Evolutionary conservation across 2,888 invertebrate species (phyloP), one percentile per base, ranked within the genome.

Genomic region (Tanytarsus gracilentus): DNA sequence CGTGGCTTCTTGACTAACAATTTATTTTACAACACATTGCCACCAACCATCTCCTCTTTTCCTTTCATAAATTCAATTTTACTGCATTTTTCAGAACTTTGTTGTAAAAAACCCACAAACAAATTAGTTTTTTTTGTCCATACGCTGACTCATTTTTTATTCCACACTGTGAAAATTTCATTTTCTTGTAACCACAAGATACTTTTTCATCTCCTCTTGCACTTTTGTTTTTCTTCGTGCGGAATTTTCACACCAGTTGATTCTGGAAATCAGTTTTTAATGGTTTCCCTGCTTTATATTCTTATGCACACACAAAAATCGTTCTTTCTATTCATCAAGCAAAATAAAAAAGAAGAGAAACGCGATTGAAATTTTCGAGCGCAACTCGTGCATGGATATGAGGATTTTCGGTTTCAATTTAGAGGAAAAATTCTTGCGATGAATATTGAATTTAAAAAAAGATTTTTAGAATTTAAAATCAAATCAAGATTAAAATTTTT

Each of bases 211-310:
- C 44, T 11, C 23, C 23, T 18, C 21, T 23, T 23, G 44, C 23
- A 18, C 23, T 33, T 33, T 44, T 44, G 44, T 18, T 23, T 44
- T 44, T 40, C 6, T 18, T 56, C 55, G 25, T 56, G 25, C 40
- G 30, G 58, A 29, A 26, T 53, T 58, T 48, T 53, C 48, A 48
- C 58, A 58, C 58, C 48, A 58, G 58, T 58, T 58, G 58, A 58
- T 58, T 44, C 40, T 11, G 14, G 7, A 48, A 40, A 56, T 48
- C 58, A 44, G 30, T 30, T 58, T 58, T 58, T 58, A 44, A 58
- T 44, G 44, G 23, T 44, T 44, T 44, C 11, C 44, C 18, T 23
- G 44, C 44, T 23, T 44, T 18, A 44, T n/a, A n/a, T n/a, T n/a
- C n/a, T n/a, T n/a, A n/a, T n/a, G n/a, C n/a, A n/a, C n/a, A n/a